Evolutionary conservation across 2,113 vertebrate genomes (phyloP).

Genomic region (Dascyllus trimaculatus): DNA sequence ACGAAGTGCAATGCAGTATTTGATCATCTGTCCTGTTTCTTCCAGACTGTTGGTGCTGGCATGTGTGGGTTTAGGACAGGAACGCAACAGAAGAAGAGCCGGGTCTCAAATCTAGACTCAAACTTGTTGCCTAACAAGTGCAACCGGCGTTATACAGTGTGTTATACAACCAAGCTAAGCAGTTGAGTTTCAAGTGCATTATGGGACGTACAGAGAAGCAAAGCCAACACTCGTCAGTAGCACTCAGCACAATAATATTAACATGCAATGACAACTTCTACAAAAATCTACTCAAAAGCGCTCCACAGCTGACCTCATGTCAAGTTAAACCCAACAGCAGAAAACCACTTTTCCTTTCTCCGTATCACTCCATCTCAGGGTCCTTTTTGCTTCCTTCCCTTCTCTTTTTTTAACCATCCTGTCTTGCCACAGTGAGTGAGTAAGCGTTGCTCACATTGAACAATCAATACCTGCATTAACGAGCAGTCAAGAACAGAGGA

Average conservation of each 20-base stretch:
- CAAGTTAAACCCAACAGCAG: not conserved
- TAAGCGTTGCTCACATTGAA: slow-evolving; percentile 13
- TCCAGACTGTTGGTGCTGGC: slow-evolving; percentile 65
- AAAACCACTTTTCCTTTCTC: slow-evolving; percentile 2
- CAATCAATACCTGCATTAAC: slow-evolving; percentile 59
- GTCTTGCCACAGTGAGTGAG: slow-evolving; percentile 12
- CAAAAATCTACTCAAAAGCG: slow-evolving; percentile 17
- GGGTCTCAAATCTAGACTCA: not conserved
- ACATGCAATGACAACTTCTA: slow-evolving; percentile 43
- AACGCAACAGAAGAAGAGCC: slow-evolving; percentile 25
- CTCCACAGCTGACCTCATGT: slow-evolving; percentile 22
- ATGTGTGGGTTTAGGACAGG: slow-evolving; percentile 67
- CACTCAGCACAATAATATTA: slow-evolving; percentile 11
- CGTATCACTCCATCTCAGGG: slow-evolving; percentile 61
- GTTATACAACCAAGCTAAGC: slow-evolving; percentile 33
- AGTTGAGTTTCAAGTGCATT: slow-evolving; percentile 56
- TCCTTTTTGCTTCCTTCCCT: slow-evolving; percentile 31
- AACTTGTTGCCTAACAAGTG: slow-evolving; percentile 20
- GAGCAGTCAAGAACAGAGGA: slow-evolving; percentile 35
- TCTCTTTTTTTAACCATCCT: slow-evolving; percentile 27
- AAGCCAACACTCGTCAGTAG: slow-evolving; percentile 28
- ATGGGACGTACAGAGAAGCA: slow-evolving; percentile 28
- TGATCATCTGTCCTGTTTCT: slow-evolving; percentile 43
- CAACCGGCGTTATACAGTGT: slow-evolving; percentile 16
- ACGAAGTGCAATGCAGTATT: slow-evolving; percentile 83